Conservation (phyloP, 2,113 vertebrate genomes). For the Phocoena phocoena region DNA sequence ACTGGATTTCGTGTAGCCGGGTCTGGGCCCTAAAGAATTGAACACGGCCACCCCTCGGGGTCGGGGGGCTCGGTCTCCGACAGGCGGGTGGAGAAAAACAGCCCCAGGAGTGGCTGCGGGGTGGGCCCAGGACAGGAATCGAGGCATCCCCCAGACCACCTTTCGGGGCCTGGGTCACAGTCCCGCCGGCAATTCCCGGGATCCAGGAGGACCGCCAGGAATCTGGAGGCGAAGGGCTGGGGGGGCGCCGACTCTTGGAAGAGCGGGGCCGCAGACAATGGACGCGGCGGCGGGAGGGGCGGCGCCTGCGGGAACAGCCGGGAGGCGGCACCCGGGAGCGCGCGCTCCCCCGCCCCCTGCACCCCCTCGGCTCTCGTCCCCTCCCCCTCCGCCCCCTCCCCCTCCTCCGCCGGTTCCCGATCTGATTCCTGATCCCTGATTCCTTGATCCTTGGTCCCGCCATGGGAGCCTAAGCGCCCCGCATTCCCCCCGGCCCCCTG, state of each 20-base stretch:
- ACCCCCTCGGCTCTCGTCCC: conserved; percentile 3
- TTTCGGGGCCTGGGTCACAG: neutral
- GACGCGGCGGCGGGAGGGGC: conserved; percentile 68
- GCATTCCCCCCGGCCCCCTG: conserved; percentile 49
- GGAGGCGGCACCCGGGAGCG: conserved; percentile 75
- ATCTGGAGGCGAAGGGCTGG: neutral
- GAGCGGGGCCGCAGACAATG: conserved; percentile 76
- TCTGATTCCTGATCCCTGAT: conserved; percentile 55
- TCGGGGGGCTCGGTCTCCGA: neutral
- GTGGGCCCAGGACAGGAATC: neutral
- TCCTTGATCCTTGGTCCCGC: conserved; percentile 66
- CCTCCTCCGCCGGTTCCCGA: conserved; percentile 40
- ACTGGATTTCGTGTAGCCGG: neutral
- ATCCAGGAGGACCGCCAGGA: neutral
- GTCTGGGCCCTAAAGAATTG: conserved; percentile 1
- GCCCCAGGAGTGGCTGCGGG: neutral
- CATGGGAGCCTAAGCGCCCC: conserved; percentile 77
- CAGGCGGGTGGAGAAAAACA: neutral
- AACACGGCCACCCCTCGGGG: neutral
- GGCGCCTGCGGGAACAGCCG: conserved; percentile 68
- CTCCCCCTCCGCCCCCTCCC: conserved; percentile 10
- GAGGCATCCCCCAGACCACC: neutral
- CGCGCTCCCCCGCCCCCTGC: conserved; percentile 60
- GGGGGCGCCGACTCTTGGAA: conserved; percentile 23
- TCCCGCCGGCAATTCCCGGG: neutral